Evolutionary conservation across 2,888 invertebrate species (phyloP).

Genomic region (Heliconius erato): DNA sequence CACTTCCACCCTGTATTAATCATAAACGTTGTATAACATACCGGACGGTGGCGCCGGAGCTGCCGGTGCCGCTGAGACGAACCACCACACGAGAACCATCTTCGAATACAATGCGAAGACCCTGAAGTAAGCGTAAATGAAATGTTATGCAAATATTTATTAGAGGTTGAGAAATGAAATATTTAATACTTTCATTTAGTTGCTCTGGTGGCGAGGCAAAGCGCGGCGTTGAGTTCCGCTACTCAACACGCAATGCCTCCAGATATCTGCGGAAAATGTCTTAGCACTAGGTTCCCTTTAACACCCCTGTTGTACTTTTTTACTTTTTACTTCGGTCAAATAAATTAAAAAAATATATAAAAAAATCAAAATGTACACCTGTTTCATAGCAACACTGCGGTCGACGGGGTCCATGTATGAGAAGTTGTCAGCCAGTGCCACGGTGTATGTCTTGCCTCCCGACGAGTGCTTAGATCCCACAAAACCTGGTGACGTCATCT

Average conservation of each 20-base stretch:
- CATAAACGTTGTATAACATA: slow-evolving; percentile 54
- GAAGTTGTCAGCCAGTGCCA: slow-evolving; percentile 96
- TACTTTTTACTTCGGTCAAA: too few species aligned
- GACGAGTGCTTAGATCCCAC: slow-evolving; percentile 85
- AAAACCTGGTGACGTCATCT: slow-evolving; percentile 87
- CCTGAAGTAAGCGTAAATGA: slow-evolving; percentile 83
- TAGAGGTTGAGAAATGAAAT: too few species aligned
- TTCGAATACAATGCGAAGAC: slow-evolving; percentile 96
- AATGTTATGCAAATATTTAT: too few species aligned
- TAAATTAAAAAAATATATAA: too few species aligned
- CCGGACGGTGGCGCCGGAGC: slow-evolving; percentile 98
- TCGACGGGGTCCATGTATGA: slow-evolving; percentile 98
- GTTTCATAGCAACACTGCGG: slow-evolving; percentile 94
- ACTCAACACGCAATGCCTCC: too few species aligned
- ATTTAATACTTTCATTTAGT: too few species aligned
- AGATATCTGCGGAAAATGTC: too few species aligned
- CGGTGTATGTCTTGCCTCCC: slow-evolving; percentile 90
- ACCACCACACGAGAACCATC: slow-evolving; percentile 97
- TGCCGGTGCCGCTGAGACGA: slow-evolving; percentile 98
- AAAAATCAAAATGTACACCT: slow-evolving; percentile 80
- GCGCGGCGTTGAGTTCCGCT: too few species aligned
- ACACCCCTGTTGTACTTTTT: too few species aligned
- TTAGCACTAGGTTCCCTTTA: too few species aligned
- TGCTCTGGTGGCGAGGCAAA: too few species aligned
- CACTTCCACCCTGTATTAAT: too few species aligned